phyloP scores from a whole-genome alignment of 30 jellyfish, hydroid and myxozoan genomes.

The Mastigias papua region DNA sequence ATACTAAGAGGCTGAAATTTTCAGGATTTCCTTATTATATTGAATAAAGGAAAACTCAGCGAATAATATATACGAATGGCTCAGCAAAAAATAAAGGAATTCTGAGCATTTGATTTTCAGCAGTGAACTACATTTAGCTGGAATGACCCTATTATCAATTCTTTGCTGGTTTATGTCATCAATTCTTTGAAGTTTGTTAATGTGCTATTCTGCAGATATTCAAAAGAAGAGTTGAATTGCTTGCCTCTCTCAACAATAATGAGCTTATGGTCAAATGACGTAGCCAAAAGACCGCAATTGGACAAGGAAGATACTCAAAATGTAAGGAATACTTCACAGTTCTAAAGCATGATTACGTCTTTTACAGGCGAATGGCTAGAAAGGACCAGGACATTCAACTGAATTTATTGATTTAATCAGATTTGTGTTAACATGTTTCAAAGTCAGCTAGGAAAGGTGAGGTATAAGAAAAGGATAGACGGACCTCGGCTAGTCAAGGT shows the following conservation, averaged over 20 bases:
- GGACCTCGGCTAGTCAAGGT: too few species aligned
- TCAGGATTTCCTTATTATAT: too few species aligned
- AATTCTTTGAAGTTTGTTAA: background rate
- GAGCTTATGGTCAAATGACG: conserved; percentile 31
- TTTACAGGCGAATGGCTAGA: background rate
- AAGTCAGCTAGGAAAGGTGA: too few species aligned
- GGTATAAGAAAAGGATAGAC: too few species aligned
- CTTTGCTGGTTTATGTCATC: too few species aligned
- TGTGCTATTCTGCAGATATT: conserved; percentile 40
- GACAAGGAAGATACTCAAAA: conserved; percentile 26
- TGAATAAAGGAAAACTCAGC: background rate
- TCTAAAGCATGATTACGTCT: background rate
- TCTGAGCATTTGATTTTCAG: background rate
- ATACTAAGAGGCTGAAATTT: too few species aligned
- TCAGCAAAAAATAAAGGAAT: conserved; percentile 3
- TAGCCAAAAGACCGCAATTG: background rate
- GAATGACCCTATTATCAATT: background rate
- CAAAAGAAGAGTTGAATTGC: conserved; percentile 76
- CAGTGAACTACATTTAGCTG: background rate
- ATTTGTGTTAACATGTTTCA: too few species aligned
- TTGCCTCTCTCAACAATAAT: conserved; percentile 77
- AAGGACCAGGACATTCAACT: background rate
- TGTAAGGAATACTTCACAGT: conserved; percentile 22
- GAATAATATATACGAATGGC: background rate
- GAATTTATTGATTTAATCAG: too few species aligned